A percentile compares a stretch with the other conserved stretches of the same genome.
phyloP scores from a whole-genome alignment of 2,888 invertebrate species.

The Lithophane ornitopus region DNA sequence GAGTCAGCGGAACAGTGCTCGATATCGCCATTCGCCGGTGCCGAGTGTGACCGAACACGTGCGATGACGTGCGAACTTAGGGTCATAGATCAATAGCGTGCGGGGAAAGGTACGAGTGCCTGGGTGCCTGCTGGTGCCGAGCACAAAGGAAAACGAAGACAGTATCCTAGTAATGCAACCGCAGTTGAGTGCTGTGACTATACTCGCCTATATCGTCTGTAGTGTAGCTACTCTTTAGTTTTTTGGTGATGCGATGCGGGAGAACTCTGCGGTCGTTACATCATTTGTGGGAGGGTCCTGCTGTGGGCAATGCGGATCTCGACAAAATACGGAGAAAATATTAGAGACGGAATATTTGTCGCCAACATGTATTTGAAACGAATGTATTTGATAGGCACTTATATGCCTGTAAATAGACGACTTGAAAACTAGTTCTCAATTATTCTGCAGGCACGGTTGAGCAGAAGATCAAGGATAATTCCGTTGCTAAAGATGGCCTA shows the following conservation, averaged over 20 bases:
- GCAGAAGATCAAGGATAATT: constrained; percentile 32
- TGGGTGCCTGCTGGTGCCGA: constrained; percentile 23
- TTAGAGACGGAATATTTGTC: constrained; percentile 2
- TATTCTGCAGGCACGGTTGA: not conserved
- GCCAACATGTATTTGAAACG: not conserved
- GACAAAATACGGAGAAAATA: not conserved
- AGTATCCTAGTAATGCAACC: constrained; percentile 6
- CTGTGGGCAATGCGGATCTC: constrained; percentile 45
- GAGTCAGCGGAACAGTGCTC: constrained; percentile 46
- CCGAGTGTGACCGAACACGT: constrained; percentile 51
- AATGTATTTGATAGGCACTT: not conserved
- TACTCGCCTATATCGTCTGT: constrained; percentile 14
- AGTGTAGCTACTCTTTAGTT: constrained; percentile 22
- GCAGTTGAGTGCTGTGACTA: constrained; percentile 19
- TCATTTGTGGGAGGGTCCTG: constrained; percentile 44
- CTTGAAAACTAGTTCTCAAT: constrained; percentile 1
- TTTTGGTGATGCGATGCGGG: constrained; percentile 47
- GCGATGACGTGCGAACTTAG: constrained; percentile 43
- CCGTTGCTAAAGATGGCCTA: constrained; percentile 10
- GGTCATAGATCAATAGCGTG: constrained; percentile 60
- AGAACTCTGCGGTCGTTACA: constrained; percentile 46
- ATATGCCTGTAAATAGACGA: not conserved
- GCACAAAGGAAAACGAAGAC: constrained; percentile 28
- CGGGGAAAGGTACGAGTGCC: constrained; percentile 22
- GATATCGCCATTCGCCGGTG: constrained; percentile 17